Evolutionary conservation across 2,797 vertebrate species (phyloP).

Genomic region (Rhyacichthys aspro): DNA sequence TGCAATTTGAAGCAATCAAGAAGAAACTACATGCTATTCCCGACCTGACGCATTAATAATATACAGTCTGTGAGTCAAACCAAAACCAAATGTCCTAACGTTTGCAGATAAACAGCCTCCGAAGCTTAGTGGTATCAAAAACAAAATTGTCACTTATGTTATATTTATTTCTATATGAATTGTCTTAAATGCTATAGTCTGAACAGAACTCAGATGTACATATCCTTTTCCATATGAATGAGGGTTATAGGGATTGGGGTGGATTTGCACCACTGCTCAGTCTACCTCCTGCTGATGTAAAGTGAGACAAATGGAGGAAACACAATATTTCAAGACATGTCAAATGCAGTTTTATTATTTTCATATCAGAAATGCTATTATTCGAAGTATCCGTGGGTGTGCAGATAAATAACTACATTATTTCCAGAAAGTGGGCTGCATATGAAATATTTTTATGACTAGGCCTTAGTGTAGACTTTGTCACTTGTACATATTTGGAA

Average conservation of each 20-base stretch:
- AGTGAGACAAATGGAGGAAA: not conserved
- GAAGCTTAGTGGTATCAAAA: not conserved
- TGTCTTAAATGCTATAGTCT: not conserved
- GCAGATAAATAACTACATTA: not conserved
- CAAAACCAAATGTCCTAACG: slow-evolving; percentile 2
- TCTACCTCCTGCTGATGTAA: not conserved
- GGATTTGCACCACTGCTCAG: not conserved
- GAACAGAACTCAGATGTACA: not conserved
- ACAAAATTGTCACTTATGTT: too few relatives aligned
- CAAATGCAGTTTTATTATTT: not conserved
- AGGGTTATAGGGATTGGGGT: not conserved
- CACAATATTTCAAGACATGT: not conserved
- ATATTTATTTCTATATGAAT: not conserved
- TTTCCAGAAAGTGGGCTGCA: not conserved
- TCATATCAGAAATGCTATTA: not conserved
- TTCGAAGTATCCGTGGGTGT: not conserved
- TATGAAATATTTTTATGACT: slow-evolving; percentile 7
- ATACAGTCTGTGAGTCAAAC: not conserved
- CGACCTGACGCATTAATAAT: not conserved
- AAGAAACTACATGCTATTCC: not conserved
- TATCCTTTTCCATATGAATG: not conserved
- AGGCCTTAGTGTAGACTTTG: slow-evolving; percentile 5
- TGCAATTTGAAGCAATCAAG: slow-evolving; percentile 11
- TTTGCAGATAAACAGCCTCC: too few relatives aligned
- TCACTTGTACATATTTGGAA: slow-evolving; percentile 43